Conservation (phyloP, 2,797 vertebrate genomes). For the Glossophaga mutica region DNA sequence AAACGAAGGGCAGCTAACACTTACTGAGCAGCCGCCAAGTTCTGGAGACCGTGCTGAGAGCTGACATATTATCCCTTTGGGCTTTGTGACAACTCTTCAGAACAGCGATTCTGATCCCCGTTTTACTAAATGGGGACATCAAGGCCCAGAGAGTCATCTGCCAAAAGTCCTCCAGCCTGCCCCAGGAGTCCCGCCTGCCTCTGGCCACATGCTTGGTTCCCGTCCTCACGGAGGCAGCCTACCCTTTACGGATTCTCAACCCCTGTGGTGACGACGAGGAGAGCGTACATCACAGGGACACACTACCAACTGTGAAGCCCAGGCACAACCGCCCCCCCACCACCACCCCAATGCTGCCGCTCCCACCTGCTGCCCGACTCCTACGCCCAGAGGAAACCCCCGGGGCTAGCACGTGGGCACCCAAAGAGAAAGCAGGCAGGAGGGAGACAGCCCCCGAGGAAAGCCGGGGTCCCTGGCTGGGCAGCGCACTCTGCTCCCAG, state of each 20-base stretch:
- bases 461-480: neutral
- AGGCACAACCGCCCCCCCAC: no score
- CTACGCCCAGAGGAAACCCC: neutral
- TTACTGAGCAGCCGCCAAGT: rapidly evolving
- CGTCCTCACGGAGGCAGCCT: neutral
- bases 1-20: neutral
- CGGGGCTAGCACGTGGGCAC: neutral
- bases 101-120: neutral
- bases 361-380: rapidly evolving
- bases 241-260: neutral
- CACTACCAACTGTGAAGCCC: neutral
- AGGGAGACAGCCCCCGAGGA: neutral
- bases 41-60: rapidly evolving
- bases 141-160: neutral
- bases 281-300: neutral
- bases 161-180: neutral
- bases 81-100: neutral
- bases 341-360: neutral
- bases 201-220: neutral
- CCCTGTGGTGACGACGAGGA: neutral
- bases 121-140: neutral
- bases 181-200: neutral
- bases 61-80: rapidly evolving
- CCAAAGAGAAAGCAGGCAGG: neutral
- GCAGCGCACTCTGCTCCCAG: rapidly evolving